Base-by-base conservation (phyloP, 2,888 invertebrate genomes). In the Eupithecia vulgata region DNA sequence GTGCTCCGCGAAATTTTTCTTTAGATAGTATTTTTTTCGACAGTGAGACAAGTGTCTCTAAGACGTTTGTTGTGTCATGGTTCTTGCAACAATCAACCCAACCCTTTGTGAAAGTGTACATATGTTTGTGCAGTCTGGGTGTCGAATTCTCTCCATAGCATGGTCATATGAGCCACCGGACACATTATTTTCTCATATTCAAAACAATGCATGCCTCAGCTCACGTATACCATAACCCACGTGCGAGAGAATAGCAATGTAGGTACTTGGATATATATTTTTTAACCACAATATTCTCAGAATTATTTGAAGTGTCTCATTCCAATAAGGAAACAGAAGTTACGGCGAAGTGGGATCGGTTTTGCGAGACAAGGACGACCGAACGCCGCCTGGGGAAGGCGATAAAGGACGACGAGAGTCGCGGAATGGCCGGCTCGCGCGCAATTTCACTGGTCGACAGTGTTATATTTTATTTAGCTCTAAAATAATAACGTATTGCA, bases 181-280 rank as follows among this genome's bases (percentile, higher is more conserved):
- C 84, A 85, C 87, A 82, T 84, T 82, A 85, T 84, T 75, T 70
- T 72, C 75, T 34, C 69, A 76, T 75, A 76, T 81, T 82, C 87
- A 84, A 86, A 87, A 89, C 88, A 87, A 81, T 74, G 81, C 82
- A 81, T 85, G 85, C 82, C 82, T 74, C 75, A 76, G 74, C 82
- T 85, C 88, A 89, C 89, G 87, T 89, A 90, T 80, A 81, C 84
- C 40, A 40, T 64, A 52, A 21, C 52, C 25, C 21, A 25, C 21
- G 21, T 57, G 57, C 57, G 57, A 13, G 57, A 57, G 13, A 57
- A 57, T 57, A 57, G 25, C 57, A 57, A 25, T 52, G 21, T 57
- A 48, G 48, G 52, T 52, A 57, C 12, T 5, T 57, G 12, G 52
- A 2, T 17, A 45, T 6, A 45, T n/a, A 48, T 10, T 57, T 57